Conservation (phyloP, 2,797 vertebrate genomes). For the Melanitta fusca region DNA sequence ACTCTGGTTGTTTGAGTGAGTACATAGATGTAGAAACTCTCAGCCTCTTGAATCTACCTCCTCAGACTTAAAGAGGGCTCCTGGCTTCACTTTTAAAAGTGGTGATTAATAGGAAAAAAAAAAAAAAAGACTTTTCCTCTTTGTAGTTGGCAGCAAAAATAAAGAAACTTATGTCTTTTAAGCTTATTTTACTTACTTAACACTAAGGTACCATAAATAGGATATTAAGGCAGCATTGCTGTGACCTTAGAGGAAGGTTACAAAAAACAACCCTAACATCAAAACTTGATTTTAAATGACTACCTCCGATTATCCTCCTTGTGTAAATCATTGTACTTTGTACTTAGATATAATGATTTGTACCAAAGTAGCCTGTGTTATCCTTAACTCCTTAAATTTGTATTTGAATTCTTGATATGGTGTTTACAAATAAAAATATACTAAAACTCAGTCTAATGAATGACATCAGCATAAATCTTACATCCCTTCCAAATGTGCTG, state of each 20-base stretch:
- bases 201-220: background rate
- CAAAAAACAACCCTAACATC: background rate
- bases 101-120: background rate
- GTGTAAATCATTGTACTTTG: background rate
- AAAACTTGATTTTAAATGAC: background rate
- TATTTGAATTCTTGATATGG: background rate
- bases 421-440: background rate
- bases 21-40: background rate
- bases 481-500: background rate
- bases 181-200: background rate
- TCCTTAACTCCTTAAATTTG: background rate
- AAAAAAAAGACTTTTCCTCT: background rate
- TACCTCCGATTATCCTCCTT: background rate
- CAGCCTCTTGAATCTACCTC: background rate
- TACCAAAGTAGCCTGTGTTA: background rate
- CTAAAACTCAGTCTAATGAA: background rate
- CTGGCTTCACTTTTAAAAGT: background rate
- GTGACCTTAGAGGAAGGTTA: background rate
- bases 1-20: background rate
- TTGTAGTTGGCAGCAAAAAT: background rate
- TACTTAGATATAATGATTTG: too few species aligned
- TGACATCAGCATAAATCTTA: background rate
- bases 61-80: background rate
- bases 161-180: background rate
- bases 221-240: background rate